These are phyloP conservation scores for Octonoba sinensis DNA, from an alignment of 2,888 invertebrate genomes.

Conservation along the genomic window DNA sequence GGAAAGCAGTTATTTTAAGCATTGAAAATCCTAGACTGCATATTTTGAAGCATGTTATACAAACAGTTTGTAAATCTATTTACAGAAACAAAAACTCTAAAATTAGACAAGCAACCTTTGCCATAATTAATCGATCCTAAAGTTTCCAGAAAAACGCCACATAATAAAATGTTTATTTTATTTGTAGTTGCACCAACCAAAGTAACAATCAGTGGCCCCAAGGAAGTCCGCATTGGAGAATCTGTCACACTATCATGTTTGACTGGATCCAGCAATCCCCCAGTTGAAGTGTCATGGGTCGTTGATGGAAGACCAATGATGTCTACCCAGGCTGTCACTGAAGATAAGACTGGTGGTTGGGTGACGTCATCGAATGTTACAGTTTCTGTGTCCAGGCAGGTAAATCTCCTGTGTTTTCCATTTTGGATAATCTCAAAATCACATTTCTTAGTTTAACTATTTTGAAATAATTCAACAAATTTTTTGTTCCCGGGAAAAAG, in stretches of 20 bases:
- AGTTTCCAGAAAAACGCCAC: too few relatives aligned
- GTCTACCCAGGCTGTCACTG: conserved; percentile 62
- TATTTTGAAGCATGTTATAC: too few relatives aligned
- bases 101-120: too few relatives aligned
- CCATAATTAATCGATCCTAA: too few relatives aligned
- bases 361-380: conserved; percentile 90
- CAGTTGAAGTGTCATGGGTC: conserved; percentile 72
- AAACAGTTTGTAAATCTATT: too few relatives aligned
- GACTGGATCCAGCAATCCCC: conserved; percentile 85
- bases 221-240: conserved; percentile 67
- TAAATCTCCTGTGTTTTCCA: conserved; percentile 60
- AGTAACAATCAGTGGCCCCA: conserved; percentile 66
- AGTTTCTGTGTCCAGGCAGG: conserved; percentile 74
- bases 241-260: conserved; percentile 84
- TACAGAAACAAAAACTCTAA: too few relatives aligned
- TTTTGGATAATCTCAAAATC: neutral
- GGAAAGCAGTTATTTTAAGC: too few relatives aligned
- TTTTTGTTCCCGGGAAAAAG: too few relatives aligned
- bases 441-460: neutral
- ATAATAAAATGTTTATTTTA: neutral
- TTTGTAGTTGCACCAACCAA: conserved; percentile 66
- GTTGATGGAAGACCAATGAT: conserved; percentile 70
- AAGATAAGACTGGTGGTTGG: conserved; percentile 81
- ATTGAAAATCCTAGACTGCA: too few relatives aligned
- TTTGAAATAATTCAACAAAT: too few relatives aligned